Evolutionary conservation across 2,888 invertebrate species (phyloP), one percentile per base, ranked within the genome.

Genomic region (Pseudococcus longispinus): DNA sequence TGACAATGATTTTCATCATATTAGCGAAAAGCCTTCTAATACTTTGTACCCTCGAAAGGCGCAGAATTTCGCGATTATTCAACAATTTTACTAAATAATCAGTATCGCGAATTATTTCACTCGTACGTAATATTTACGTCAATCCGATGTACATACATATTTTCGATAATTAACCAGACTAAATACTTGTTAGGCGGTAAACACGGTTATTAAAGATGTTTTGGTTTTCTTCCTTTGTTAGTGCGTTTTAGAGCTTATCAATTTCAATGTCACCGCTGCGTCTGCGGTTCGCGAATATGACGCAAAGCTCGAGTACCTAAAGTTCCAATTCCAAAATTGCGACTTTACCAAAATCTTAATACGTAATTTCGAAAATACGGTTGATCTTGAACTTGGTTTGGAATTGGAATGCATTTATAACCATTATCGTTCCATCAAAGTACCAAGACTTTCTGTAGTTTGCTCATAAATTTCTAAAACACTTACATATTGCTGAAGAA

Each of bases 11-110:
- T 80, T 42, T 20, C 77, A 80, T n/a, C n/a, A 70, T 9, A 18
- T 70, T 20, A 80, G 20, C 20, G 20, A 11, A 80, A 80, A 80
- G 20, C 20, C 20, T 80, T 1, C 3, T 42, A 42, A 80, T 20
- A 80, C 77, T 80, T 80, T 80, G 77, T 9, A 80, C 77, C 23
- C 42, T 80, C 42, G 4, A n/a, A 37, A 70, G 29, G n/a, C 77
- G 77, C 42, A 29, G n/a, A 80, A 42, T 23, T 37, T 42, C 42
- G 5, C 77, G 77, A 18, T 80, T 42, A 42, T 74, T 15, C 11
- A 80, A 42, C 9, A 20, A 20, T 80, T 80, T 37, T 77, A 11
- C 13, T 2, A 77, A 13, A 77, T 37, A 37, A 65, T 32, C 32
- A 77, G 15, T 9, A 37, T 65, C 18, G 77, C n/a, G 4, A 77